These are phyloP conservation scores for Actinemys pallida DNA, from an alignment of 2,113 vertebrate genomes.

Conservation along the genomic window DNA sequence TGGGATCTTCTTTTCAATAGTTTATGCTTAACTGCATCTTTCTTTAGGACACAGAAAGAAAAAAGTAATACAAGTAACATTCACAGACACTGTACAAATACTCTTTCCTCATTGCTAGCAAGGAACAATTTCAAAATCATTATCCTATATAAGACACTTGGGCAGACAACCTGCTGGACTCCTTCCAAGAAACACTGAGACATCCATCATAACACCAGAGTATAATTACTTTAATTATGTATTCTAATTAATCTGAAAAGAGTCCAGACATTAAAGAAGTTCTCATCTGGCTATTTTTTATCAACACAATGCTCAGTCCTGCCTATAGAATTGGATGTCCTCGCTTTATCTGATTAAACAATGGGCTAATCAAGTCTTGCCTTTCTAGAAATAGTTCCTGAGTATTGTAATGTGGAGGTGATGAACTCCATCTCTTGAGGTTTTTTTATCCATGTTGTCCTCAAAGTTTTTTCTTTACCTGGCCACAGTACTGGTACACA, in stretches of 20 bases:
- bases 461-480: constrained; percentile 29
- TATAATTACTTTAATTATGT: constrained; percentile 61
- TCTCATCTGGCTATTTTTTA: constrained; percentile 40
- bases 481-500: constrained; percentile 15
- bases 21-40: not conserved
- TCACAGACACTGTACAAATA: not conserved
- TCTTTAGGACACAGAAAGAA: not conserved
- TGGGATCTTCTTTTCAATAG: not conserved
- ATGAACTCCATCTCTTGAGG: not conserved
- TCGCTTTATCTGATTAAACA: constrained; percentile 63
- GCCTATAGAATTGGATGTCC: constrained; percentile 58
- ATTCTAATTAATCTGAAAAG: constrained; percentile 67
- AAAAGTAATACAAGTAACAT: not conserved
- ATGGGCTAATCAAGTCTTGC: constrained; percentile 38
- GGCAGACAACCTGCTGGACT: constrained; percentile 52
- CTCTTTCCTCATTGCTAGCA: not conserved
- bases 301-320: constrained; percentile 41
- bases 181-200: constrained; percentile 53
- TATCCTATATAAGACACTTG: constrained; percentile 37
- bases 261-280: constrained; percentile 44
- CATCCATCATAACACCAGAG: constrained; percentile 44
- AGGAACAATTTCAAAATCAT: constrained; percentile 43
- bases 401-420: constrained; percentile 6
- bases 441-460: not conserved
- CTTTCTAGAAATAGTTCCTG: constrained; percentile 47